phyloP scores from a whole-genome alignment of 2,888 invertebrate species.

The Nomada fucata region DNA sequence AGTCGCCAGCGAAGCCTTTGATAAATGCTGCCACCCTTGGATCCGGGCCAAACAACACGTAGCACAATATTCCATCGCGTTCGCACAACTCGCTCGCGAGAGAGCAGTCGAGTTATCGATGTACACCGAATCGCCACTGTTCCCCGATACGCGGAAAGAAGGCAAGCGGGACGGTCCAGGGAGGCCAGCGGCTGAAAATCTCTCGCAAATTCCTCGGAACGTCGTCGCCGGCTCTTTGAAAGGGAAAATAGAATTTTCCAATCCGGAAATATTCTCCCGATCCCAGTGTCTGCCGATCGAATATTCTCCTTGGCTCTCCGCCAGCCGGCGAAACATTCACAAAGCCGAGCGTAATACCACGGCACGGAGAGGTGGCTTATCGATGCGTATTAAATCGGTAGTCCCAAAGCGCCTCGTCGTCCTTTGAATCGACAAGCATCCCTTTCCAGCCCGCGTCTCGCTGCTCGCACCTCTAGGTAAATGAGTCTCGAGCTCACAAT shows the following conservation, averaged over 20 bases:
- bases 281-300: conserved; percentile 29
- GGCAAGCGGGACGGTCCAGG: background rate
- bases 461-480: conserved; percentile 44
- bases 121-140: conserved; percentile 39
- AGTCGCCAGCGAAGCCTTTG: conserved; percentile 69
- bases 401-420: conserved; percentile 21
- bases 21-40: conserved; percentile 80
- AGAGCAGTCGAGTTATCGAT: conserved; percentile 66
- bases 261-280: background rate
- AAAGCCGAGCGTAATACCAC: conserved; percentile 7
- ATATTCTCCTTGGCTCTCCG: conserved; percentile 14
- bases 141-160: background rate
- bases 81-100: conserved; percentile 41
- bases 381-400: conserved; percentile 63
- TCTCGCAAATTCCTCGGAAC: background rate
- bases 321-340: conserved; percentile 27
- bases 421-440: conserved; percentile 23
- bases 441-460: conserved; percentile 10
- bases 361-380: conserved; percentile 59
- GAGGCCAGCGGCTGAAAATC: background rate
- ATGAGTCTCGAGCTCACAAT: conserved; percentile 58
- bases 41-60: conserved; percentile 76
- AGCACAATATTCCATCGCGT: conserved; percentile 74
- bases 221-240: background rate
- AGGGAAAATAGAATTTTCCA: conserved; percentile 5